A percentile compares a stretch with the other conserved stretches of the same genome.
Evolutionary conservation across 2,888 invertebrate genomes (phyloP).

Genomic region (Sceliomorpha sp.): DNA sequence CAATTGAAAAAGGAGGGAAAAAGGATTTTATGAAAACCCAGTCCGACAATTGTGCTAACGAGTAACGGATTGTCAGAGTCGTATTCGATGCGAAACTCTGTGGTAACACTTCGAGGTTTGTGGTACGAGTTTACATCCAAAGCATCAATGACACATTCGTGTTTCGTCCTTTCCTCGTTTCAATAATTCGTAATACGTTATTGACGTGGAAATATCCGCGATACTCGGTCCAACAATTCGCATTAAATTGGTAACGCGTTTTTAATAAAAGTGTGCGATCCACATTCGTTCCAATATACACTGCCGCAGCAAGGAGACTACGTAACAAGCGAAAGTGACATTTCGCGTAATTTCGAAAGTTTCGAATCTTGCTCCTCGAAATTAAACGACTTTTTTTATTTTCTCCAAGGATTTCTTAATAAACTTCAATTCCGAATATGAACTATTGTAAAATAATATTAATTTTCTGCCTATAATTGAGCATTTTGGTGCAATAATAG

Average conservation of each 20-base stretch:
- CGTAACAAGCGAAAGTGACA: too few species aligned
- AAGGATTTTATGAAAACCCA: constrained; percentile 35
- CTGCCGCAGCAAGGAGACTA: too few species aligned
- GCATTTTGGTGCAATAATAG: too few species aligned
- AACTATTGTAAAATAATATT: too few species aligned
- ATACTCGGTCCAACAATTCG: constrained; percentile 4
- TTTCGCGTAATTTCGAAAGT: too few species aligned
- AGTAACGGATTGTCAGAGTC: constrained; percentile 27
- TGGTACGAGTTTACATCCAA: constrained; percentile 34
- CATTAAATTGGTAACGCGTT: constrained; percentile 2
- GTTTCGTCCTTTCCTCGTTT: constrained; percentile 11
- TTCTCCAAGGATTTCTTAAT: too few species aligned
- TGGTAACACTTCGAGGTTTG: constrained; percentile 40
- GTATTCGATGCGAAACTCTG: constrained; percentile 28
- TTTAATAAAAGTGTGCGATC: too few species aligned
- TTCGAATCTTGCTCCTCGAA: too few species aligned
- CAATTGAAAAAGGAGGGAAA: constrained; percentile 43
- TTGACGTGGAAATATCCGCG: constrained; percentile 18
- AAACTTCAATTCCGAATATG: too few species aligned
- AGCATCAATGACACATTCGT: constrained; percentile 23
- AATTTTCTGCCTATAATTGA: too few species aligned
- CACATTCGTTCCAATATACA: too few species aligned
- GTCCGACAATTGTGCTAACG: constrained; percentile 43
- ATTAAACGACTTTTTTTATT: too few species aligned
- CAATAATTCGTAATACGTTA: constrained; percentile 27